These are phyloP conservation scores for Drosophila persimilis DNA, from an alignment of 1,140 invertebrate genomes.

Conservation along the genomic window DNA sequence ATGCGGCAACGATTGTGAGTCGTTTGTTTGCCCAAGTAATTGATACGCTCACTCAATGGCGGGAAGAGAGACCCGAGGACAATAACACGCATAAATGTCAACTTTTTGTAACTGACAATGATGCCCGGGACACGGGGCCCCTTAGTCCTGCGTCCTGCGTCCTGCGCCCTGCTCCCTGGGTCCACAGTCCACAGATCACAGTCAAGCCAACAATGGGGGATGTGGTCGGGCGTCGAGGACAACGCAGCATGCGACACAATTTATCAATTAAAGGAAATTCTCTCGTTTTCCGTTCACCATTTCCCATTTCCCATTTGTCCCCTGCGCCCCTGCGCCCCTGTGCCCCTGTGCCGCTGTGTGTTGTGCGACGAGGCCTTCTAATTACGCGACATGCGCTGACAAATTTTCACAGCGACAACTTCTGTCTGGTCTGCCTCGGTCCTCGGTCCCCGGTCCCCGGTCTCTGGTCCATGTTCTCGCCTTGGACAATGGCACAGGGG, in stretches of 20 bases:
- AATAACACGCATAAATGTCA: conserved; percentile 75
- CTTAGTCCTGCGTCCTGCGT: conserved; percentile 6
- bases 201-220: conserved; percentile 20
- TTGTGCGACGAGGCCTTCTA: conserved; percentile 47
- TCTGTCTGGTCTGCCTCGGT: neutral
- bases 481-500: conserved; percentile 38
- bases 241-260: conserved; percentile 75
- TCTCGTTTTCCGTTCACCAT: conserved; percentile 10
- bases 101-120: conserved; percentile 71
- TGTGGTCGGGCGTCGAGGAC: conserved; percentile 44
- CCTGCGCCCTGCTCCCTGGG: neutral
- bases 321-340: conserved; percentile 9
- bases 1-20: conserved; percentile 36
- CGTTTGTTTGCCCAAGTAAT: conserved; percentile 78
- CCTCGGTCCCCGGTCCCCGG: neutral
- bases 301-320: conserved; percentile 22
- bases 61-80: conserved; percentile 13
- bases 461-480: conserved; percentile 12
- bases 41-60: conserved; percentile 72
- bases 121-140: conserved; percentile 1
- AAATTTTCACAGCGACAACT: conserved; percentile 52
- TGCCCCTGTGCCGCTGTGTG: neutral
- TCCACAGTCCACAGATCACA: neutral
- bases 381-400: conserved; percentile 69
- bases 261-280: conserved; percentile 67